Conservation (phyloP, 2,888 invertebrate genomes). For the Antitype chi region DNA sequence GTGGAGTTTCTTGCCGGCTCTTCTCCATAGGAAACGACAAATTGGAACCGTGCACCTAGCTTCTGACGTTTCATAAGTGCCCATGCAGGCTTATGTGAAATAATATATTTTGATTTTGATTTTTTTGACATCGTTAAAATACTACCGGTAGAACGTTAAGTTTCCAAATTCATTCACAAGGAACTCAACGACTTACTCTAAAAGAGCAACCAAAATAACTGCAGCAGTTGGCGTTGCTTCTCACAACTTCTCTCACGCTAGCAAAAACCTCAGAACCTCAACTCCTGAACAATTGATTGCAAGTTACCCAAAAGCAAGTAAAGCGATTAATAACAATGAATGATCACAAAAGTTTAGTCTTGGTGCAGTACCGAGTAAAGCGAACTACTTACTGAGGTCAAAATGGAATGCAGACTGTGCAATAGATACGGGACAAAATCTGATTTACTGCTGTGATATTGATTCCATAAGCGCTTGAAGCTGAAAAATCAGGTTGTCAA, state of each 20-base stretch:
- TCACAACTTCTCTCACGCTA: slow-evolving; percentile 9
- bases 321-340: slow-evolving; percentile 47
- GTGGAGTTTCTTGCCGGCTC: no score
- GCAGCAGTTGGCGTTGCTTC: background rate
- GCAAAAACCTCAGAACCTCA: slow-evolving; percentile 11
- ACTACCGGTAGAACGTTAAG: background rate
- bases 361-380: slow-evolving; percentile 13
- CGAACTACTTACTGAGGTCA: background rate
- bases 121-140: background rate
- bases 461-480: no score
- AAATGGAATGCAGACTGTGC: background rate
- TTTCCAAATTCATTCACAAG: background rate
- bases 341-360: slow-evolving; percentile 28
- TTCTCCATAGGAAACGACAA: no score
- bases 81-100: no score
- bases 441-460: background rate
- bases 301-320: slow-evolving; percentile 30
- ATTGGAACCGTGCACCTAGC: no score
- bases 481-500: background rate
- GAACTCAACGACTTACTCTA: background rate
- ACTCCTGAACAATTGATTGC: slow-evolving; percentile 29
- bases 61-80: no score
- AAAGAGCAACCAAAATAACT: slow-evolving; percentile 4
- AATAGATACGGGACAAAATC: background rate
- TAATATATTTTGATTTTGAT: no score